Conservation (phyloP, 2,113 vertebrate genomes). For the Numida meleagris region DNA sequence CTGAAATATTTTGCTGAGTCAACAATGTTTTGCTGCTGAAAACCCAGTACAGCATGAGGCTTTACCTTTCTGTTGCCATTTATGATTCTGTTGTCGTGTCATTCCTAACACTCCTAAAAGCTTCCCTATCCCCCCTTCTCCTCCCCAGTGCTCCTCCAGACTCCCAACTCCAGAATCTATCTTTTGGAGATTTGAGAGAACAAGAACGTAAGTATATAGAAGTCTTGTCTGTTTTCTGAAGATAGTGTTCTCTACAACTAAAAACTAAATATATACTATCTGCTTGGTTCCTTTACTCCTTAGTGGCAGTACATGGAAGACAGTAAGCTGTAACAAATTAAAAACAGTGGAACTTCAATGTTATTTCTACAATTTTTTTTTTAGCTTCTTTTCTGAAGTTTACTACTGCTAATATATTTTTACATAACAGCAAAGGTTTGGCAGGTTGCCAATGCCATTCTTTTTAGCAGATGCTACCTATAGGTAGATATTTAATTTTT, state of each 20-base stretch:
- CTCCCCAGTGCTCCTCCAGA: not conserved
- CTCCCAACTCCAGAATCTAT: not conserved
- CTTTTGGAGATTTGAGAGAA: not conserved
- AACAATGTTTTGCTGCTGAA: not conserved
- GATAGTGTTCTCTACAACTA: not conserved
- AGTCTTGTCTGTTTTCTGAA: not conserved
- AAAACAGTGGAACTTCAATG: not conserved
- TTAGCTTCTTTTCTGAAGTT: not conserved
- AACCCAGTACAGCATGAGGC: not conserved
- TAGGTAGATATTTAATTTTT: not conserved
- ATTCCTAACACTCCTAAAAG: not conserved
- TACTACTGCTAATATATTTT: not conserved
- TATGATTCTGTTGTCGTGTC: rapidly evolving
- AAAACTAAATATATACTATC: not conserved
- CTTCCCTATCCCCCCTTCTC: not conserved
- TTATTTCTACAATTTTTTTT: not conserved
- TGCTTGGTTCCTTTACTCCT: not conserved
- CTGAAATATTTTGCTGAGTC: not conserved
- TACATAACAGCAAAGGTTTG: not conserved
- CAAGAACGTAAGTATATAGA: not conserved
- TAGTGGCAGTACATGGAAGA: not conserved
- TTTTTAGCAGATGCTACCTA: not conserved
- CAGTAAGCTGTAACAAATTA: not conserved
- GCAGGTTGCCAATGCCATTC: not conserved
- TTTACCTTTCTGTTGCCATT: not conserved